A percentile compares a stretch with the other conserved stretches of the same genome.
Conservation (phyloP, 64 coral and sea anemone genomes). For the Dendrophyllia cribrosa region DNA sequence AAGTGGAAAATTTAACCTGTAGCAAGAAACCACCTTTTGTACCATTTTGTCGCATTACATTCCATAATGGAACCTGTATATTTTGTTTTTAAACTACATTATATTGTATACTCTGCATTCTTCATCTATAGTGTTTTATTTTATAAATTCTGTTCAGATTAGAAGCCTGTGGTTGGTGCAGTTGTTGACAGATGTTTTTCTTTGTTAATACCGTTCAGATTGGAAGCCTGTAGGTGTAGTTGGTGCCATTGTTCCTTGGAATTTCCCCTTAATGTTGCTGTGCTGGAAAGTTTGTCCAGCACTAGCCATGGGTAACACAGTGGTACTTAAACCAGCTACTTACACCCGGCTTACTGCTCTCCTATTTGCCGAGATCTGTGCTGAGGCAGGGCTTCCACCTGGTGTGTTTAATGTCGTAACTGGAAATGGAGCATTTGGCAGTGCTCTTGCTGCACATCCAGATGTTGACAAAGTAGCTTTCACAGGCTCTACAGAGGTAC, state of each 20-base stretch:
- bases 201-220: conserved; percentile 28
- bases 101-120: too few species aligned
- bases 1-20: too few species aligned
- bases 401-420: conserved; percentile 99
- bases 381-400: conserved; percentile 94
- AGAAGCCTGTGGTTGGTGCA: not conserved
- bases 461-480: conserved; percentile 99
- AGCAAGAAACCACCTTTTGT: too few species aligned
- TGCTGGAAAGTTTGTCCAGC: conserved; percentile 99
- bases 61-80: too few species aligned
- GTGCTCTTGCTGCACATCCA: conserved; percentile 75
- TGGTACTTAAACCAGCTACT: conserved; percentile 95
- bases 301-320: conserved; percentile 95
- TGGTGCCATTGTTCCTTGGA: conserved; percentile 98
- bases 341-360: conserved; percentile 95
- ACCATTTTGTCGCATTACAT: too few species aligned
- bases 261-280: conserved; percentile 95
- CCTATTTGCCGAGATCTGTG: conserved; percentile 98
- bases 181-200: not conserved
- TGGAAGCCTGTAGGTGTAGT: conserved; percentile 98
- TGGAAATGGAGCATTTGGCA: conserved; percentile 96
- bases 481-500: conserved; percentile 98
- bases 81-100: too few species aligned
- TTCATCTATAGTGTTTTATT: too few species aligned
- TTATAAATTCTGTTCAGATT: too few species aligned